Percentiles rank a stretch among this genome's conserved stretches.
Evolutionary conservation across 1,140 invertebrate genomes (phyloP).

Genomic region (Hyphantria cunea): DNA sequence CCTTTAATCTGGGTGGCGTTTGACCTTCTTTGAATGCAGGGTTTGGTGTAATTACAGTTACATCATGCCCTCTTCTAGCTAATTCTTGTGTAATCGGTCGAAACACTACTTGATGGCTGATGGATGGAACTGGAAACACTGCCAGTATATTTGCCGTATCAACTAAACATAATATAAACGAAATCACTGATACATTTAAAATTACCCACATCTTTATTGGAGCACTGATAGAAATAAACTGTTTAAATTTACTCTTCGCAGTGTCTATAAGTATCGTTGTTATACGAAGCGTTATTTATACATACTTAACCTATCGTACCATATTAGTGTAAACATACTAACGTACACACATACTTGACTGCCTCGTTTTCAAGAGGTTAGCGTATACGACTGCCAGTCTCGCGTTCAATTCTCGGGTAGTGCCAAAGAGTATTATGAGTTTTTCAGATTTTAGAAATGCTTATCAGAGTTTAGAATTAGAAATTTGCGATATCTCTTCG

Average conservation of each 20-base stretch:
- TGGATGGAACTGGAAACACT: slow-evolving; percentile 71
- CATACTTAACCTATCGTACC: no score
- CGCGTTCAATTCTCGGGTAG: no score
- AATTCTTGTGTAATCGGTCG: slow-evolving; percentile 52
- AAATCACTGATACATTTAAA: neutral
- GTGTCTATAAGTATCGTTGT: neutral
- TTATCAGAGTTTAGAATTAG: no score
- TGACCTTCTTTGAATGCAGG: slow-evolving; percentile 37
- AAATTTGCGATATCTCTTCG: no score
- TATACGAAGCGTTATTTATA: neutral
- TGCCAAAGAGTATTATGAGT: no score
- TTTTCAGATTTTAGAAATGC: no score
- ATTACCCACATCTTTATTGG: neutral
- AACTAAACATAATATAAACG: neutral
- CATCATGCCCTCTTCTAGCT: slow-evolving; percentile 39
- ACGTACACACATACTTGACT: no score
- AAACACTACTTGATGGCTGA: slow-evolving; percentile 76
- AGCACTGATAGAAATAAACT: neutral
- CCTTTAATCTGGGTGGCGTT: slow-evolving; percentile 43
- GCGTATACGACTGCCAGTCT: no score
- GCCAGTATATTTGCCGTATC: slow-evolving; percentile 61
- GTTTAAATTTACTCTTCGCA: neutral
- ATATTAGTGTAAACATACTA: no score
- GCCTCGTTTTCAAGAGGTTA: no score
- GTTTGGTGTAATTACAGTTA: slow-evolving; percentile 60